Evolutionary conservation across 2,888 invertebrate species (phyloP), one percentile per base, ranked within the genome.

Genomic region (Zaprionus bogoriensis): DNA sequence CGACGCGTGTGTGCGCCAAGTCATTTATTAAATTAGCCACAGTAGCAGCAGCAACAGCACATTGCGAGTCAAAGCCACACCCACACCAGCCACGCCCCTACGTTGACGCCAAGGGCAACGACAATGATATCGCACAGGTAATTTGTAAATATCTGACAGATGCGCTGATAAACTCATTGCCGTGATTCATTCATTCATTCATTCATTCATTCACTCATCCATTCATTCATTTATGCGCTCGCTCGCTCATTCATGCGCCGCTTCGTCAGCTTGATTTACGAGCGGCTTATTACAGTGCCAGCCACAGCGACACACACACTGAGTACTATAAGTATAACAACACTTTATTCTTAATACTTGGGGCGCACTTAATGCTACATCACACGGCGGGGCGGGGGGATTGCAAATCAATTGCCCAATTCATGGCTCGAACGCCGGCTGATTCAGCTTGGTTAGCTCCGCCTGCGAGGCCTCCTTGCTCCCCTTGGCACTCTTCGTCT

Each of bases 71-170:
- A 9, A 7, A 5, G 20, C 30, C 25, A 25, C n/a, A 14, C 17
- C 28, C 52, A 4, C 3, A 10, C 14, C 23, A 6, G 46, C 17
- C 39, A 23, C 32, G 23, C 4, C 53, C 28, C 27, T 50, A 53
- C 52, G 27, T 30, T 45, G n/a, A n/a, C n/a, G 51, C 28, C 44
- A 47, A 22, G 9, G 41, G 55, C 47, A 47, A 22, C 10, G 55
- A 69, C 67, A 65, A 51, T 67, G 77, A 62, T 77, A 73, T 69
- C 67, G 61, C 81, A n/a, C n/a, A 78, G 81, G 87, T 88, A 89
- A 89, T 89, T 89, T 89, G 89, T 89, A 88, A 87, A 80, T 83
- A 87, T 87, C 75, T 88, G 87, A 87, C 89, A 83, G 87, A 80
- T 74, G 63, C 70, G 79, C 74, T 88, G 88, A 88, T 88, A 87